Percentiles rank a stretch among this genome's conserved stretches.
phyloP scores from a whole-genome alignment of 2,888 invertebrate genomes.

The Eupeodes luniger region DNA sequence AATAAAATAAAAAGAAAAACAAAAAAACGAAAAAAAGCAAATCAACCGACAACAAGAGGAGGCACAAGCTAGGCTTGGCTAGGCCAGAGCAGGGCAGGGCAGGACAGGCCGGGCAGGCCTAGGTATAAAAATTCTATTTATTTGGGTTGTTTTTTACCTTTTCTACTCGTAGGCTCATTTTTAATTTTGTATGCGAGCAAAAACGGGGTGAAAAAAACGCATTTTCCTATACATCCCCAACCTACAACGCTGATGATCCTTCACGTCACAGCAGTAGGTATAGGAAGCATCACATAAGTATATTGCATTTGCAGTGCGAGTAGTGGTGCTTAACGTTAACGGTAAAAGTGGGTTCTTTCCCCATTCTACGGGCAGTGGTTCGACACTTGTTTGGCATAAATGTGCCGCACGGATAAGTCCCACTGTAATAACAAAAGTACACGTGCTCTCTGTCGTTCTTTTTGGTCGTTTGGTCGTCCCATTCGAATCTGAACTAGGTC shows the following conservation, averaged over 20 bases:
- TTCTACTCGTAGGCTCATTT: slow-evolving; percentile 63
- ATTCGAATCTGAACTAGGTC: slow-evolving; percentile 18
- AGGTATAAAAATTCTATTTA: slow-evolving; percentile 76
- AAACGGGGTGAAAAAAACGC: slow-evolving; percentile 70
- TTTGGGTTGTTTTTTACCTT: slow-evolving; percentile 42
- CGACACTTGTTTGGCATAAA: slow-evolving; percentile 73
- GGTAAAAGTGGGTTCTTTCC: slow-evolving; percentile 57
- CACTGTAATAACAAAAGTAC: slow-evolving; percentile 69
- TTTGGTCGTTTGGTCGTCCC: slow-evolving; percentile 17
- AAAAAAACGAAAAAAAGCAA: slow-evolving; percentile 53
- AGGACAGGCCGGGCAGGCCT: not conserved
- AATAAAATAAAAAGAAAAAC: not conserved
- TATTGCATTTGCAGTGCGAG: slow-evolving; percentile 22
- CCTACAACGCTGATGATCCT: slow-evolving; percentile 1
- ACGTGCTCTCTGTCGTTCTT: slow-evolving; percentile 69
- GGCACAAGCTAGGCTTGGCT: no score
- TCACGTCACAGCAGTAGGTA: not conserved
- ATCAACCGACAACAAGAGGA: slow-evolving; percentile 46
- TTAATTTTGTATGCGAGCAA: slow-evolving; percentile 69
- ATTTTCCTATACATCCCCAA: slow-evolving; percentile 70
- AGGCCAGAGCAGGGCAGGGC: no score
- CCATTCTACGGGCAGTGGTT: slow-evolving; percentile 47
- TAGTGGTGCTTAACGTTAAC: slow-evolving; percentile 53
- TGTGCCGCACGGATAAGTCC: slow-evolving; percentile 68
- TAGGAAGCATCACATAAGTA: slow-evolving; percentile 19